phyloP scores from a whole-genome alignment of 2,113 vertebrate species.

The Centropus unirufus region DNA sequence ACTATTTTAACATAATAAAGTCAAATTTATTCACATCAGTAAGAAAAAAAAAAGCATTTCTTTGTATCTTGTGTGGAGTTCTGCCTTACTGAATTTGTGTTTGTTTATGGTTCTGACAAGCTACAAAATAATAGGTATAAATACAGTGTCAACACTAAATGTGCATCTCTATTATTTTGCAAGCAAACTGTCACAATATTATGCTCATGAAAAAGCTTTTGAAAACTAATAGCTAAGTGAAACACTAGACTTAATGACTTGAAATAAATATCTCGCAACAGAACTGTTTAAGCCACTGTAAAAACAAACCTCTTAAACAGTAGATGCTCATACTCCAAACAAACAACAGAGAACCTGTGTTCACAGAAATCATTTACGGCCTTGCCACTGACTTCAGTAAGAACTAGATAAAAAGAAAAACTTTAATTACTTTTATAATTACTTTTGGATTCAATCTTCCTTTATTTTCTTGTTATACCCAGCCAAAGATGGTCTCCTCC shows the following conservation, averaged over 20 bases:
- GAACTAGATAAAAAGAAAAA: neutral
- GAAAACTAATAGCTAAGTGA: conserved; percentile 44
- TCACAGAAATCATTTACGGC: neutral
- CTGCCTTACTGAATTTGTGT: conserved; percentile 13
- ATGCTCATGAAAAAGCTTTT: conserved; percentile 46
- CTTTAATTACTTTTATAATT: neutral
- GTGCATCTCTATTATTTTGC: conserved; percentile 30
- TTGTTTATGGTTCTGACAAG: conserved; percentile 56
- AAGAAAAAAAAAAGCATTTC: neutral
- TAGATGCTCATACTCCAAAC: neutral
- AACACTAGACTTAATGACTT: conserved; percentile 48
- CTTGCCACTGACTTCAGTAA: neutral
- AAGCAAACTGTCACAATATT: conserved; percentile 59
- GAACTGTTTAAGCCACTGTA: conserved; percentile 21
- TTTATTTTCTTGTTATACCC: conserved; percentile 52
- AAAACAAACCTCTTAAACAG: conserved; percentile 40
- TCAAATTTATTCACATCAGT: conserved; percentile 44
- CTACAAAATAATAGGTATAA: neutral
- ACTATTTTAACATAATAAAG: conserved; percentile 45
- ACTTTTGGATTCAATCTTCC: neutral
- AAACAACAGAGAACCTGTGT: neutral
- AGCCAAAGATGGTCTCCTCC: conserved; percentile 63
- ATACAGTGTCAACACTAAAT: conserved; percentile 8
- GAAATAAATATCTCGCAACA: conserved; percentile 33
- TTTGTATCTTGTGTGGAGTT: neutral